A percentile compares a stretch with the other conserved stretches of the same genome.
These are phyloP conservation scores for Melipona bicolor DNA, from an alignment of 2,888 invertebrate species.

Conservation along the genomic window DNA sequence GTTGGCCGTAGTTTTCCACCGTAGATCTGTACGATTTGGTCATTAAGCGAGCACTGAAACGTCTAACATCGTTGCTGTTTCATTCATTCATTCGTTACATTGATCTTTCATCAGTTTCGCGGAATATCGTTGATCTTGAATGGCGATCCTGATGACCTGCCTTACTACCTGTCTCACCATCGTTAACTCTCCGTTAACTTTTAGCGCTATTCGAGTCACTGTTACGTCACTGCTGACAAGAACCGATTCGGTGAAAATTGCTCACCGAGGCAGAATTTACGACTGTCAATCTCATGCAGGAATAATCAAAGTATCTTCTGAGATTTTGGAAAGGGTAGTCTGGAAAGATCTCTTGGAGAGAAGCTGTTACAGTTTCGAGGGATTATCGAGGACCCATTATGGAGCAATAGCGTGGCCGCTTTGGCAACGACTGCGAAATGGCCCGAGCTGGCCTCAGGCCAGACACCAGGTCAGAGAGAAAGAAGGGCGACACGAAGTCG, in stretches of 20 bases:
- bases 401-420: constrained; percentile 44
- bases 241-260: background rate
- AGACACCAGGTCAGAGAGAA: constrained; percentile 50
- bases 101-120: constrained; percentile 61
- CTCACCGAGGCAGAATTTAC: background rate
- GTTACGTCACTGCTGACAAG: background rate
- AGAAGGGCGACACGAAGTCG: constrained; percentile 67
- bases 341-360: background rate
- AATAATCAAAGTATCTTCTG: background rate
- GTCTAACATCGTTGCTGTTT: constrained; percentile 4
- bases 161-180: constrained; percentile 57
- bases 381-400: constrained; percentile 22
- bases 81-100: constrained; percentile 52
- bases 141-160: constrained; percentile 65
- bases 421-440: constrained; percentile 45
- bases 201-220: constrained; percentile 12
- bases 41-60: constrained; percentile 21
- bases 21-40: background rate
- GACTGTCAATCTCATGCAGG: background rate
- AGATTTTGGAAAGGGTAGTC: background rate
- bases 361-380: background rate
- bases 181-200: constrained; percentile 35
- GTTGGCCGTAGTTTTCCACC: background rate
- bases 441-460: constrained; percentile 58
- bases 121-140: constrained; percentile 70